Conservation (phyloP, 2,113 vertebrate genomes). For the Aptenodytes patagonicus region DNA sequence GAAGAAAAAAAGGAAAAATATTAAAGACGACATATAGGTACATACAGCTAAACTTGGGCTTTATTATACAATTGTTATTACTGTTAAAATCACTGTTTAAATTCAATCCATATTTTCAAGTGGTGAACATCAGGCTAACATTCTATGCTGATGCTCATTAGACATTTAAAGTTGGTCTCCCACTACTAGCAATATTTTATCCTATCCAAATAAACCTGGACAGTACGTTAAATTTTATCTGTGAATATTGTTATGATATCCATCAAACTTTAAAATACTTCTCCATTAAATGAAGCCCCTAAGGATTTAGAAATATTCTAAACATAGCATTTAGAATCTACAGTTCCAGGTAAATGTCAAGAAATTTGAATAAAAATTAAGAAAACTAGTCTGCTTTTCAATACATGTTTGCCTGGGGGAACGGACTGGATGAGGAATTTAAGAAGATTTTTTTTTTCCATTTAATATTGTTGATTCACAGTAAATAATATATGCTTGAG, state of each 20-base stretch:
- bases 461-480: constrained; percentile 10
- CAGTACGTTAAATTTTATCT: background rate
- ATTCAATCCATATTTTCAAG: background rate
- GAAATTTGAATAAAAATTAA: constrained; percentile 48
- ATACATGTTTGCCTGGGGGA: background rate
- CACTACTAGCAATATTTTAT: background rate
- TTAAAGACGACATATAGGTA: background rate
- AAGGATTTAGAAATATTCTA: constrained; percentile 16
- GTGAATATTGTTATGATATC: background rate
- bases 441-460: background rate
- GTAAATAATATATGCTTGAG: constrained; percentile 30
- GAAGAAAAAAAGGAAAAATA: background rate
- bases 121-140: background rate
- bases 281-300: background rate
- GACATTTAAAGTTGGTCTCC: background rate
- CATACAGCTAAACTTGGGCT: background rate
- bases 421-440: background rate
- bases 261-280: constrained; percentile 19
- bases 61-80: background rate
- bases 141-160: background rate
- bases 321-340: constrained; percentile 39
- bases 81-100: background rate
- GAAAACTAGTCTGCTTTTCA: constrained; percentile 24
- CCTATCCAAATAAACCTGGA: background rate
- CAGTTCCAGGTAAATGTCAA: background rate